Base-by-base conservation (phyloP, 23 tunicate species). In the Halocynthia roretzi region DNA sequence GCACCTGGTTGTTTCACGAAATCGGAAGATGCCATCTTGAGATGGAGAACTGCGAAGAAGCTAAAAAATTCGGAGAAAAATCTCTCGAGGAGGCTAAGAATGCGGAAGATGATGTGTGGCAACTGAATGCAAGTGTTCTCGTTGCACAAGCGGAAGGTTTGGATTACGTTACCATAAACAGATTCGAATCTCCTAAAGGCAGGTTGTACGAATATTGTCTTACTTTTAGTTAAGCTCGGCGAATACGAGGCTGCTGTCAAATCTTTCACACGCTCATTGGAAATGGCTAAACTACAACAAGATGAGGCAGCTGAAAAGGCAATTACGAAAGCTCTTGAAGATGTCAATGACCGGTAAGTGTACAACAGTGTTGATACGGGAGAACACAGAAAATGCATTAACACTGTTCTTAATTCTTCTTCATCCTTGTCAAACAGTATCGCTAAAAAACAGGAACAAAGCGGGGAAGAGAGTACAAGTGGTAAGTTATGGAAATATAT, bases 1-100 rank as follows among this genome's bases (percentile, higher is more conserved):
- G 83, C 71, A 92, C 98, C 17, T 92, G 98, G 98, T 68, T 92
- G 58, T 92, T 77, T 75, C 98, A 92, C 71, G 98, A 92, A 74
- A 92, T 92, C 19, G 98, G 98, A 20, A 52, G 98, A 21, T 92
- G 98, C 75, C 83, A 92, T 65, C 72, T 86, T 67, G 98, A 92
- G 56, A 76, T 92, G 9, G 87, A 87, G 6, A 87, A 82, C 53
- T 56, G 83, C 48, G 85, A 82, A 18, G 75, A 78, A 66, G 98
- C 98, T n/a, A 82, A 64, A 55, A 87, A 86, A 44, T 86, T 61
- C 72, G 98, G 98, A 22, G 71, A 82, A 68, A 92, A 86, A 53
- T 92, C 98, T 15, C 81, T 84, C 48, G 71, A 63, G 7, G 98
- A 92, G 72, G 98, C 98, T 8, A 92, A 84, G 54, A 82, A 86